Percentiles rank a stretch among this genome's conserved stretches.
These are phyloP conservation scores for Lycocerus yunnanus DNA, from an alignment of 2,888 invertebrate species.

Conservation along the genomic window DNA sequence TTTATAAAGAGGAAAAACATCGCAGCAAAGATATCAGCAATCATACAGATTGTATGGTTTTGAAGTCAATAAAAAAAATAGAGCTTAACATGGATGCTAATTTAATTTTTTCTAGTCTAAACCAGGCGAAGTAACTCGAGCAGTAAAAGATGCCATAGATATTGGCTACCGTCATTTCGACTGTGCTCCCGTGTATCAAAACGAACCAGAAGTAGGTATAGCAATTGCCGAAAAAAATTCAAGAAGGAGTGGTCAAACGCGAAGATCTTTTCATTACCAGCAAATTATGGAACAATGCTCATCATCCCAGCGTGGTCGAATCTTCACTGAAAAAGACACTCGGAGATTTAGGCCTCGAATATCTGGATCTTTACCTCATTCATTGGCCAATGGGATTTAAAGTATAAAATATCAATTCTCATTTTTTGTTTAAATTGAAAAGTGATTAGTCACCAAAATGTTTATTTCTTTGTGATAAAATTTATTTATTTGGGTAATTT, in stretches of 20 bases:
- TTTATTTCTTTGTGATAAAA: background rate
- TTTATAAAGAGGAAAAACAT: too few relatives aligned
- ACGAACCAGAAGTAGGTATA: conserved; percentile 72
- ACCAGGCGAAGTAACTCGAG: conserved; percentile 67
- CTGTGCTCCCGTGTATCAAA: conserved; percentile 71
- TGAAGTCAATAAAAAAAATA: background rate
- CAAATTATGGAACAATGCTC: conserved; percentile 82
- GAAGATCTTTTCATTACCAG: conserved; percentile 73
- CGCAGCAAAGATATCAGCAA: too few relatives aligned
- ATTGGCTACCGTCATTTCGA: conserved; percentile 79
- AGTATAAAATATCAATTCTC: conserved; percentile 58
- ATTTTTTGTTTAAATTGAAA: too few relatives aligned
- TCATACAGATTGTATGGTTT: too few relatives aligned
- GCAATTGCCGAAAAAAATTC: conserved; percentile 66
- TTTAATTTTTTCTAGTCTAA: conserved; percentile 59
- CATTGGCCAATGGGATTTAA: conserved; percentile 91
- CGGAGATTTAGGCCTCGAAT: conserved; percentile 72
- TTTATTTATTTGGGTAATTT: background rate
- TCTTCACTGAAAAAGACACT: conserved; percentile 70
- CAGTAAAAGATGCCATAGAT: conserved; percentile 73
- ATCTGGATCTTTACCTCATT: conserved; percentile 86
- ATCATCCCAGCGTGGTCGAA: conserved; percentile 76
- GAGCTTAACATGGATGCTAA: too few relatives aligned
- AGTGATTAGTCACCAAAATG: background rate
- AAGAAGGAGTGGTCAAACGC: conserved; percentile 68